Conservation (phyloP, 2,113 vertebrate genomes). For the Paradisaea rubra region DNA sequence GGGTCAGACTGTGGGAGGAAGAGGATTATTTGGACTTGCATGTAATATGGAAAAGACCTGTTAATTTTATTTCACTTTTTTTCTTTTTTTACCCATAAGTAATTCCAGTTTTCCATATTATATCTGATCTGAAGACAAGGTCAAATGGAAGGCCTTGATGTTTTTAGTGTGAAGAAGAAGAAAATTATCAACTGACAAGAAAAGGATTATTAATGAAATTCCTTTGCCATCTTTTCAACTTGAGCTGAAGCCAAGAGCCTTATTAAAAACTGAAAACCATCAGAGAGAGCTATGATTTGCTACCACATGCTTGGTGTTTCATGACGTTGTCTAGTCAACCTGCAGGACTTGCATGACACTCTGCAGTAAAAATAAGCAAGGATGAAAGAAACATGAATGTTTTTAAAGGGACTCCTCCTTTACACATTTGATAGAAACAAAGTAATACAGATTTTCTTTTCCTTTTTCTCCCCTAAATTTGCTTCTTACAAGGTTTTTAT, state of each 20-base stretch:
- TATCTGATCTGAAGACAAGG: background rate
- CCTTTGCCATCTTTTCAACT: background rate
- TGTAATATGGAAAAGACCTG: background rate
- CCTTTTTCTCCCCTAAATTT: background rate
- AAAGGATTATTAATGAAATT: background rate
- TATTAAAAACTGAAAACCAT: background rate
- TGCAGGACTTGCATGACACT: background rate
- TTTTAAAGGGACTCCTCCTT: background rate
- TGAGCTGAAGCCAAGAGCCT: background rate
- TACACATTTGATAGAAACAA: background rate
- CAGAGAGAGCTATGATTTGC: background rate
- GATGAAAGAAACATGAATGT: background rate
- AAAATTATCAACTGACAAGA: background rate
- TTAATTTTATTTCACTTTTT: background rate
- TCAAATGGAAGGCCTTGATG: background rate
- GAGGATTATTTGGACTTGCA: constrained; percentile 25
- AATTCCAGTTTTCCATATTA: background rate
- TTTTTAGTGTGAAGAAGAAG: background rate
- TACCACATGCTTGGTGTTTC: background rate
- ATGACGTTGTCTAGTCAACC: background rate
- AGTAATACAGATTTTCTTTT: background rate
- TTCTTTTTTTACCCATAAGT: rapidly evolving
- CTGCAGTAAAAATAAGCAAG: background rate
- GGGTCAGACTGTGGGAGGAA: background rate
- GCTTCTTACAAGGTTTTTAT: background rate